phyloP scores from a whole-genome alignment of 2,113 vertebrate species.

The Ciconia maguari region DNA sequence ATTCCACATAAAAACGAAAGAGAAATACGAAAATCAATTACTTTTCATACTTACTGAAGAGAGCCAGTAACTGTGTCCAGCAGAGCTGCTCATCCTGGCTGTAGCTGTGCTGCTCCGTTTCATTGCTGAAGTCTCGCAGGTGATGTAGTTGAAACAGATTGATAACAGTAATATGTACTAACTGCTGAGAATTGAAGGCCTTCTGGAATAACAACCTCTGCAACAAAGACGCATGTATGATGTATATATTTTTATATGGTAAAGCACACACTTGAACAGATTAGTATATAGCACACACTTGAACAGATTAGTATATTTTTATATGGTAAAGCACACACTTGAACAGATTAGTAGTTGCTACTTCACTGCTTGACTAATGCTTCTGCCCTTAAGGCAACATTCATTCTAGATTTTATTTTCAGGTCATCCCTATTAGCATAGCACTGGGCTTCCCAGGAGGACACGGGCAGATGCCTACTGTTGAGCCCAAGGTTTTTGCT shows the following conservation, averaged over 20 bases:
- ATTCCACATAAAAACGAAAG: neutral
- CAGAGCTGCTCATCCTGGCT: constrained; percentile 86
- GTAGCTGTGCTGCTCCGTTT: constrained; percentile 82
- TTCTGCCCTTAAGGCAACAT: neutral
- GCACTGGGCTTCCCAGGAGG: neutral
- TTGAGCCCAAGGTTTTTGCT: neutral
- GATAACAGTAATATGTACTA: constrained; percentile 97
- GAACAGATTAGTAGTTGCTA: neutral
- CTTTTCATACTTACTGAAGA: constrained; percentile 86
- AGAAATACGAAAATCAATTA: neutral
- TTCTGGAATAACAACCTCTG: constrained; percentile 94
- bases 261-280: neutral
- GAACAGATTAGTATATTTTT: neutral
- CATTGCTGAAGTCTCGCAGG: constrained; percentile 88
- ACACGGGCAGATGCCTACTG: neutral
- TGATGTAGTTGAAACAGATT: constrained; percentile 98
- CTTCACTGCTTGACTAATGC: neutral
- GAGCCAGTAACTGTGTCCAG: constrained; percentile 93
- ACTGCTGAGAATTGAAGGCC: constrained; percentile 96
- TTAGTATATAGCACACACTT: neutral
- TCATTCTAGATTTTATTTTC: neutral
- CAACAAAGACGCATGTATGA: neutral
- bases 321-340: neutral
- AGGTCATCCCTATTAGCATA: neutral
- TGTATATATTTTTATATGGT: neutral